A percentile compares a stretch with the other conserved stretches of the same genome.
Conservation (phyloP, 2,113 vertebrate genomes). For the Cyphomyrus plagiostoma region DNA sequence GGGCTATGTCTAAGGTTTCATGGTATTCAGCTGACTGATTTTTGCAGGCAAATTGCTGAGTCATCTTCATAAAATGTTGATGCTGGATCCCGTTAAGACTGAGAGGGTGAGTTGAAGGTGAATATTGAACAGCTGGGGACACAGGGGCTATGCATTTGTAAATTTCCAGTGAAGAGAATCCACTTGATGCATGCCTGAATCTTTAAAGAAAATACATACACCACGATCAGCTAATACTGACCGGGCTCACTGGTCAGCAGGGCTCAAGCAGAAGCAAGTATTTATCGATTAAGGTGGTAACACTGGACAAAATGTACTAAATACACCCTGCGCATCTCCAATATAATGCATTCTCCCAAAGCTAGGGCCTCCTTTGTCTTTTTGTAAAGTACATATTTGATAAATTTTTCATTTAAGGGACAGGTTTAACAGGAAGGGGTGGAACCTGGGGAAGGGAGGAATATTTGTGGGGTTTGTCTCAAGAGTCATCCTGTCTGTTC, state of each 20-base stretch:
- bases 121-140: background rate
- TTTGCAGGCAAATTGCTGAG: background rate
- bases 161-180: background rate
- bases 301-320: background rate
- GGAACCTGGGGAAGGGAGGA: background rate
- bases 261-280: background rate
- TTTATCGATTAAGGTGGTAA: background rate
- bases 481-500: background rate
- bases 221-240: background rate
- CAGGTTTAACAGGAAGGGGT: background rate
- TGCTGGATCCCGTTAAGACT: background rate
- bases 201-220: background rate
- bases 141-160: background rate
- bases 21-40: background rate
- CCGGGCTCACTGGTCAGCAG: background rate
- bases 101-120: background rate
- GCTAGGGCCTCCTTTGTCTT: background rate
- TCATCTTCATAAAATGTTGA: background rate
- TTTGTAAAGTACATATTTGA: background rate
- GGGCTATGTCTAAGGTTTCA: background rate
- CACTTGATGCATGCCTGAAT: background rate
- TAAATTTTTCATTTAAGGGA: background rate
- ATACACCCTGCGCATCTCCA: background rate
- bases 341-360: background rate
- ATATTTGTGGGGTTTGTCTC: background rate